Percentiles rank a stretch among this genome's conserved stretches.
Evolutionary conservation across 2,888 invertebrate species (phyloP).

Genomic region (Malachius bipustulatus): DNA sequence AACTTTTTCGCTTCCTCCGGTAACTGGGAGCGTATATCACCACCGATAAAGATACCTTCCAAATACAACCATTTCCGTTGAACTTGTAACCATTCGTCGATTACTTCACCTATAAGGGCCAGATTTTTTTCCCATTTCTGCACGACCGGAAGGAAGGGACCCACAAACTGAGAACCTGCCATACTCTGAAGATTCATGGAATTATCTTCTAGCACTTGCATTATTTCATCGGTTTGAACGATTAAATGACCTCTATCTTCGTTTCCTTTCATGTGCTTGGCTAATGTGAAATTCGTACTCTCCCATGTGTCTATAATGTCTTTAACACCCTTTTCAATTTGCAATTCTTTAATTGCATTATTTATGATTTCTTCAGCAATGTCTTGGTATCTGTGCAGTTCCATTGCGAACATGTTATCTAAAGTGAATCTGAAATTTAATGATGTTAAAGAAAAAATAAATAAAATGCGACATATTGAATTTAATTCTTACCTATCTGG

Average conservation of each 20-base stretch:
- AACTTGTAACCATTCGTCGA: conserved; percentile 77
- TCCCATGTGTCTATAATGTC: conserved; percentile 71
- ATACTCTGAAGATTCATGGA: conserved; percentile 84
- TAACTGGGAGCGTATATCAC: conserved; percentile 74
- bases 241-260: conserved; percentile 73
- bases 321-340: conserved; percentile 80
- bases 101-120: conserved; percentile 70
- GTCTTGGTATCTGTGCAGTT: conserved; percentile 73
- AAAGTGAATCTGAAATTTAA: conserved; percentile 53
- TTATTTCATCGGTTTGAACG: conserved; percentile 73
- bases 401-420: conserved; percentile 88
- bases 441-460: neutral
- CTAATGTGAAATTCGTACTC: conserved; percentile 48
- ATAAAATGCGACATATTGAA: too few species aligned
- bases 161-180: conserved; percentile 82
- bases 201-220: conserved; percentile 74
- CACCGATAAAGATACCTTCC: conserved; percentile 84
- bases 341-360: conserved; percentile 78
- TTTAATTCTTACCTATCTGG: conserved; percentile 49
- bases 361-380: conserved; percentile 78
- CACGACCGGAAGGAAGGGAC: conserved; percentile 72
- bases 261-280: conserved; percentile 55
- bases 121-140: conserved; percentile 78
- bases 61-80: conserved; percentile 87
- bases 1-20: conserved; percentile 86